A percentile compares a stretch with the other conserved stretches of the same genome.
Conservation (phyloP, 2,113 vertebrate genomes). For the Vidua chalybeata region DNA sequence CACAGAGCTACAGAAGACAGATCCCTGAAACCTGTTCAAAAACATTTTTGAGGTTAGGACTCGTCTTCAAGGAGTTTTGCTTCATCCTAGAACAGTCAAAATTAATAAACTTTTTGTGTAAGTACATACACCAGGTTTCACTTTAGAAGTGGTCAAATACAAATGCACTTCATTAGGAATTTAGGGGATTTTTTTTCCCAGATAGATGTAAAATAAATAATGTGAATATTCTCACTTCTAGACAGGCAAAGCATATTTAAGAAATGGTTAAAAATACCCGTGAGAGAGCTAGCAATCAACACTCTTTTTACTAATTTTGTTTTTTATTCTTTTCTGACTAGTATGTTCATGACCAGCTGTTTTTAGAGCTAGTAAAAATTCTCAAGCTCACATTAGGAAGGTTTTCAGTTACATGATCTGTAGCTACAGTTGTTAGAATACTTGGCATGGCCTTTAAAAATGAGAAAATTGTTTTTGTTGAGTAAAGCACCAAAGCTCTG, state of each 20-base stretch:
- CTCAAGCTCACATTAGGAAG: slow-evolving; percentile 58
- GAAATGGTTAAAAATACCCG: slow-evolving; percentile 57
- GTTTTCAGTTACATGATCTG: slow-evolving; percentile 65
- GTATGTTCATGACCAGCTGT: slow-evolving; percentile 55
- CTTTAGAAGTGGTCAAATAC: background rate
- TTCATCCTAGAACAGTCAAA: slow-evolving; percentile 17
- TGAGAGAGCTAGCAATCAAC: slow-evolving; percentile 62
- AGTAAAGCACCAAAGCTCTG: slow-evolving; percentile 37
- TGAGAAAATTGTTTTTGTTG: slow-evolving; percentile 59
- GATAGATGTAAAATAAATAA: slow-evolving; percentile 38
- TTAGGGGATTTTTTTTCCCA: background rate
- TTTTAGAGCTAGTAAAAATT: slow-evolving; percentile 68
- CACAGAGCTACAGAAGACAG: background rate
- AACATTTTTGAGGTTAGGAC: slow-evolving; percentile 40
- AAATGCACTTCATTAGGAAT: slow-evolving; percentile 14
- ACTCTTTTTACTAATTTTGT: slow-evolving; percentile 55
- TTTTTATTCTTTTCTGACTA: slow-evolving; percentile 64
- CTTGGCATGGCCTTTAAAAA: slow-evolving; percentile 57
- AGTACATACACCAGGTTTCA: slow-evolving; percentile 20
- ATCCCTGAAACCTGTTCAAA: slow-evolving; percentile 2
- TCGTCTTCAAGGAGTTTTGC: slow-evolving; percentile 24
- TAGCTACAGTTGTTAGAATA: slow-evolving; percentile 61
- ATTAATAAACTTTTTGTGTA: slow-evolving; percentile 26
- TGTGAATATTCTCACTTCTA: slow-evolving; percentile 42
- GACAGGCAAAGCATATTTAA: slow-evolving; percentile 12